Evolutionary conservation across 1,140 invertebrate genomes (phyloP), one percentile per base, ranked within the genome.

Genomic region (Bradysia coprophila): DNA sequence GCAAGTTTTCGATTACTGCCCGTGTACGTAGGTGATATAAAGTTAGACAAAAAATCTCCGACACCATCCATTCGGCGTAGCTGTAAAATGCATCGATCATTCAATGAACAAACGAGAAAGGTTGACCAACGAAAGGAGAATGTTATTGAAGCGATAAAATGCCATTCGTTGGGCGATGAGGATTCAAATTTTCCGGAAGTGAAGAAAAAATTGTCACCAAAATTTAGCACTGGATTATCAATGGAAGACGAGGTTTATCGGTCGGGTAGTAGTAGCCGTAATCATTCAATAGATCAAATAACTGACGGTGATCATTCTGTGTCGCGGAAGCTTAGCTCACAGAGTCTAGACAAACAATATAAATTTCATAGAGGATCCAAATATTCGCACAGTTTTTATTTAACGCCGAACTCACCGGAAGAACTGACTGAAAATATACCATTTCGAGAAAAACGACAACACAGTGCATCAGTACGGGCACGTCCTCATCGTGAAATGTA

Each of bases 231-330:
- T 3, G 56, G 58, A 40, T 49, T 57, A 11, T 59, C 57, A 18
- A 46, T 60, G 36, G 57, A 60, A 42, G 54, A 58, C 24, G 55
- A 60, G 15, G 51, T 59, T 13, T 59, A 58, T 28, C 48, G 56
- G 1, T 60, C 57, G 15, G 53, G 57, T 24, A 61, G 58, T 46
- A 60, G 57, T 15, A 61, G 57, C 15, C 56, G 58, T 37, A 58
- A 38, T 38, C n/a, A 18, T 11, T 18, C 21, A 4, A 20, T 20
- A 38, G 36, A 38, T 18, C n/a, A 16, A 4, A 38, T 38, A 5
- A 20, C 18, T 20, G 18, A 20, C 11, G 45, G 47, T 15, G 50
- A 54, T 34, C 50, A 53, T 13, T n/a, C n/a, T n/a, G 56, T 57
- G 32, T 45, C 52, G 20, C 50, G 54, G 16, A 55, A 60, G 32